Evolutionary conservation across 1,140 invertebrate species (phyloP), one percentile per base, ranked within the genome.

Genomic region (Cheumatopsyche charites): DNA sequence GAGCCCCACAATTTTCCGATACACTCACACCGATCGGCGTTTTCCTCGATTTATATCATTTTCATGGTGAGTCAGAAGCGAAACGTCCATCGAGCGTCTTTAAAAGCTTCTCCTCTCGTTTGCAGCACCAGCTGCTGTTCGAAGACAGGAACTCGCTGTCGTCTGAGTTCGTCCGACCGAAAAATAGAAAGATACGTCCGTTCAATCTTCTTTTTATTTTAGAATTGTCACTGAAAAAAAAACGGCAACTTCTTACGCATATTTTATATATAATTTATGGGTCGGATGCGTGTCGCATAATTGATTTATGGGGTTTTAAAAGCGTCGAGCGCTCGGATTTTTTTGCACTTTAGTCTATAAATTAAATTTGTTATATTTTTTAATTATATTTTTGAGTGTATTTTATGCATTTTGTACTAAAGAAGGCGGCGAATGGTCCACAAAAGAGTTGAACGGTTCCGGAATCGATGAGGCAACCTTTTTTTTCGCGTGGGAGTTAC

Each of bases 71-170:
- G 15, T n/a, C 17, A 52, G 15, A 6, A 52, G 5, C 12, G 12
- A 52, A n/a, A 19, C 47, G 47, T 52, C 47, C 4, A 13, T 9
- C 17, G 47, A 6, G 47, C 5, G 6, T 52, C 15, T n/a, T n/a
- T n/a, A n/a, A n/a, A n/a, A n/a, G n/a, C n/a, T n/a, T n/a, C n/a
- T n/a, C n/a, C n/a, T n/a, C 7, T 43, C 7, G 13, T 9, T 15
- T n/a, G 3, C 13, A 49, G 4, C 17, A 49, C 47, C 26, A 62
- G 58, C 26, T 62, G 23, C 58, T 7, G 58, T 62, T 62, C 3
- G 19, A 26, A 55, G 55, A 55, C 67, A 69, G 67, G 67, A 69
- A 69, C 67, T 69, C 17, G 67, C 67, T 69, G 67, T 69, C 67
- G 47, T 58, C 45, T 43, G 29, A 2, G 23, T 12, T 41, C 15